Evolutionary conservation across 2,113 vertebrate genomes (phyloP).

Genomic region (Triplophysa rosa): DNA sequence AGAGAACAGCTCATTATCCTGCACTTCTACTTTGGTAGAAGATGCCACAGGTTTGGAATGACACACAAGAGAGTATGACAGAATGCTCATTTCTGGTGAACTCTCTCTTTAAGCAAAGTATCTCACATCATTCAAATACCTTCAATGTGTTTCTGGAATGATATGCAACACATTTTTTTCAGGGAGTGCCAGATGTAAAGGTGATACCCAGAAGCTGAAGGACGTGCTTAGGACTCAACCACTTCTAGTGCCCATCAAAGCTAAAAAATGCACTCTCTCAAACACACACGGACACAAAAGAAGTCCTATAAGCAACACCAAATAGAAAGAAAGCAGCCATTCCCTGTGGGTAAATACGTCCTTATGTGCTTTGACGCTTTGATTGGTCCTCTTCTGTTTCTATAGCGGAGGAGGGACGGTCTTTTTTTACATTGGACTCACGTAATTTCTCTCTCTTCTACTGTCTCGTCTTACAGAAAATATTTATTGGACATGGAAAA

Average conservation of each 20-base stretch:
- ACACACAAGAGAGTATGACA: too few species aligned
- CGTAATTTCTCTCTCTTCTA: constrained; percentile 35
- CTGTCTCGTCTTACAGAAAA: constrained; percentile 23
- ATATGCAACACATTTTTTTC: neutral
- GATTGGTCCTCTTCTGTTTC: constrained; percentile 62
- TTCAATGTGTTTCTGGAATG: constrained; percentile 7
- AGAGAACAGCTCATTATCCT: too few species aligned
- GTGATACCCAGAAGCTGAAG: constrained; percentile 26
- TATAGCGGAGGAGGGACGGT: constrained; percentile 60
- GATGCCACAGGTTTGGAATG: too few species aligned
- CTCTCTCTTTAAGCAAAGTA: too few species aligned
- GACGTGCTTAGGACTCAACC: constrained; percentile 26
- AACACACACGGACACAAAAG: constrained; percentile 36
- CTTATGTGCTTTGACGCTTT: constrained; percentile 69
- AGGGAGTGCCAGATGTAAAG: neutral
- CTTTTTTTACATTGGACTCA: constrained; percentile 62
- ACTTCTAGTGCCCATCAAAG: constrained; percentile 22
- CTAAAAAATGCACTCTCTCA: constrained; percentile 27
- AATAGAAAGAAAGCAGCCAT: constrained; percentile 40
- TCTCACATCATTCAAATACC: neutral
- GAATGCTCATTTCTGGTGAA: too few species aligned
- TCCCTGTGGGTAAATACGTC: constrained; percentile 68
- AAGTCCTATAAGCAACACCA: constrained; percentile 42
- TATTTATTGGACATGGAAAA: constrained; percentile 19
- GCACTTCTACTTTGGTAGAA: too few species aligned